Percentiles rank a stretch among this genome's conserved stretches.
These are phyloP conservation scores for Sturnus vulgaris DNA, from an alignment of 2,113 vertebrate genomes.

Conservation along the genomic window DNA sequence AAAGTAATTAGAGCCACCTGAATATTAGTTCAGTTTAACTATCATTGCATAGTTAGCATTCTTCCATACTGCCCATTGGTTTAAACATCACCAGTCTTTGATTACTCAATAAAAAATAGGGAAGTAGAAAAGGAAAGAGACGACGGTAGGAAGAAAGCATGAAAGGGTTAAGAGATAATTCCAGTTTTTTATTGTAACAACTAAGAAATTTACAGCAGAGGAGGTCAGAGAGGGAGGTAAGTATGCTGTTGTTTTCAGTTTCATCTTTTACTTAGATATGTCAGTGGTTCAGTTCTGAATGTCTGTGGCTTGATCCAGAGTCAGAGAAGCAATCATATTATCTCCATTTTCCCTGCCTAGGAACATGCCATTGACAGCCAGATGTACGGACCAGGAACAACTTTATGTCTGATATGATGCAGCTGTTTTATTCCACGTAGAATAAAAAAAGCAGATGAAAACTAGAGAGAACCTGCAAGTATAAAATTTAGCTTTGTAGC, in stretches of 20 bases:
- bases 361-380: not conserved
- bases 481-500: not conserved
- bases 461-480: not conserved
- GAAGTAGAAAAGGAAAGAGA: not conserved
- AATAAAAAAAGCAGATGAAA: not conserved
- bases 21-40: not conserved
- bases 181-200: not conserved
- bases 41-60: not conserved
- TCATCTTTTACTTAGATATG: not conserved
- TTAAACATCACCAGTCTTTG: not conserved
- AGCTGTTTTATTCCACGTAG: not conserved
- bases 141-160: not conserved
- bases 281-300: not conserved
- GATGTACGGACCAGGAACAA: not conserved
- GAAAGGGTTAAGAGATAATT: not conserved
- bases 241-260: not conserved
- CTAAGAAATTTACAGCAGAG: not conserved
- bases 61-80: not conserved
- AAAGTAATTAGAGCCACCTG: not conserved
- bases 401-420: not conserved
- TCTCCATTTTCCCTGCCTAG: not conserved
- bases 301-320: not conserved
- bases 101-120: not conserved
- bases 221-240: accelerated
- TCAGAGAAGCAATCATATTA: not conserved